Percentiles rank a stretch among this genome's conserved stretches.
These are phyloP conservation scores for Echinarachnius parma DNA, from an alignment of 53 echinoderm and acorn worm species.

Conservation along the genomic window DNA sequence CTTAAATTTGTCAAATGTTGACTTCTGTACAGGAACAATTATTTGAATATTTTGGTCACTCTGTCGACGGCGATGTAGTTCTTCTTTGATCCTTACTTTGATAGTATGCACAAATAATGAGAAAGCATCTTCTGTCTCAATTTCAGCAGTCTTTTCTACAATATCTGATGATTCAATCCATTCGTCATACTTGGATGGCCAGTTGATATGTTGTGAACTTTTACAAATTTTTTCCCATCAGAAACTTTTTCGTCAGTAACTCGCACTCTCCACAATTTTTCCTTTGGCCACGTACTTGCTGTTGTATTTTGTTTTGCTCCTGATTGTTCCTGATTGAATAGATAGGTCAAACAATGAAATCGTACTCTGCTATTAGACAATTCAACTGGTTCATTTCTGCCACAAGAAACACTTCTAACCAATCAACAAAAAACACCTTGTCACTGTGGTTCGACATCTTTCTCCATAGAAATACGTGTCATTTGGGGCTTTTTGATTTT, in stretches of 20 bases:
- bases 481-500: not conserved
- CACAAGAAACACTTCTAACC: not conserved
- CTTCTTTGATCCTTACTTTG: slow-evolving; percentile 56
- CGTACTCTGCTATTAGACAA: no score
- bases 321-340: no score
- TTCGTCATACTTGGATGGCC: slow-evolving; percentile 54
- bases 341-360: no score
- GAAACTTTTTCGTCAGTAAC: slow-evolving; percentile 8
- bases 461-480: not conserved
- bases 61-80: slow-evolving; percentile 62
- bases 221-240: slow-evolving; percentile 10
- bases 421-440: slow-evolving; percentile 1
- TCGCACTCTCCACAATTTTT: slow-evolving; percentile 32
- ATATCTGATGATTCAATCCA: slow-evolving; percentile 41
- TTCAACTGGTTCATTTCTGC: no score
- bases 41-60: slow-evolving; percentile 21
- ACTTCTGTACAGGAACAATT: slow-evolving; percentile 27
- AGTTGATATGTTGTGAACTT: slow-evolving; percentile 62
- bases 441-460: not conserved
- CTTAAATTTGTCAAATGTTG: slow-evolving; percentile 28
- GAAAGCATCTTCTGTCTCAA: slow-evolving; percentile 37
- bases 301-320: no score
- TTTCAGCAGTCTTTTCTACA: slow-evolving; percentile 31
- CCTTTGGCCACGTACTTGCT: slow-evolving; percentile 25
- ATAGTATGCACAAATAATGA: slow-evolving; percentile 42